Base-by-base conservation (phyloP, 1,140 invertebrate species). In the Pachyrhynchus sulphureomaculatus region DNA sequence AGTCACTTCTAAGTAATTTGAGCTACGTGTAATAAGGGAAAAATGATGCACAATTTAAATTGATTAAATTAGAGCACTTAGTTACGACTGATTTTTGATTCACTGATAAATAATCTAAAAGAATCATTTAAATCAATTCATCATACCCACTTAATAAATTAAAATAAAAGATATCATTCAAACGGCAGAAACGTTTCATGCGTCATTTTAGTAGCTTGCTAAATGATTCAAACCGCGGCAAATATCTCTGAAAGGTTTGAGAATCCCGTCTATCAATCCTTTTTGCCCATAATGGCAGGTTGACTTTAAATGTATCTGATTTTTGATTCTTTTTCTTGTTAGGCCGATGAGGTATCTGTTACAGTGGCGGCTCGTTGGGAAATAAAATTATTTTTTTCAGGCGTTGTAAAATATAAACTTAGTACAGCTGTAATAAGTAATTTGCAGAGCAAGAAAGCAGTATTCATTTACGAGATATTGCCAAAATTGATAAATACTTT, bases 221-320 rank as follows among this genome's bases (percentile, higher is more conserved):
- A 51, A 49, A 51, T 41, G 45, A 59, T 29, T 42, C 29, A 39
- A 51, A 48, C 20, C 23, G 47, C 56, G 47, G 56, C 33, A 32
- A 59, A 49, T 37, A 36, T 51, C 20, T 49, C 47, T 41, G 17
- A 45, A 60, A 48, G 26, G 21, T 15, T 49, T 41, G 39, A 56
- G 39, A 60, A 52, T 49, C 37, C 34, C 49, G 57, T 60, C 57
- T 32, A 60, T 60, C 57, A 60, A 52, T 60, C 20, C 55, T 33
- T 42, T 42, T 42, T n/a, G 45, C 45, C 23, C 41, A 70, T 69
- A 69, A 72, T 68, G 57, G 66, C 47, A 64, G 68, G 71, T 71
- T 72, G 71, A 72, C 69, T 72, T 68, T 68, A 68, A 69, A 70
- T 62, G 53, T 71, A 71, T 71, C 69, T 66, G 64, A 70, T 70